Percentiles rank a stretch among this genome's conserved stretches.
Evolutionary conservation across 2,797 vertebrate genomes (phyloP).

Genomic region (Peromyscus attwateri): DNA sequence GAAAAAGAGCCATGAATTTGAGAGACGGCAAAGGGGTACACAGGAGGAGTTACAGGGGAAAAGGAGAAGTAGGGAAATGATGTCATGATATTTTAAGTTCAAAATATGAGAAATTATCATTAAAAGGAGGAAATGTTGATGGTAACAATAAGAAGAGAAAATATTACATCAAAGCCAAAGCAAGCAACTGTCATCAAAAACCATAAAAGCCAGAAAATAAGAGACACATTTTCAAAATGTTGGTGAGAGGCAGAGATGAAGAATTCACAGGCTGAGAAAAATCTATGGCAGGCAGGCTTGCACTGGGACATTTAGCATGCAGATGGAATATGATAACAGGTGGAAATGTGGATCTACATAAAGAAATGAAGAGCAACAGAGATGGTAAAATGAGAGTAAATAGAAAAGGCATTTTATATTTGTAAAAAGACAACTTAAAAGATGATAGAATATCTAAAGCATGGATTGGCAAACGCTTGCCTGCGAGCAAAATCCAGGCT

Average conservation of each 20-base stretch:
- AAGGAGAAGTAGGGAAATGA: not conserved
- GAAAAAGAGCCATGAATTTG: not conserved
- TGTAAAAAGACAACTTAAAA: constrained; percentile 30
- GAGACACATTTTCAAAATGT: not conserved
- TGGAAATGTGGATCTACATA: constrained; percentile 26
- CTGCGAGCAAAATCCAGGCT: constrained; percentile 3
- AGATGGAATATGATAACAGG: not conserved
- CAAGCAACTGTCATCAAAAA: not conserved
- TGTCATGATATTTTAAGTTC: not conserved
- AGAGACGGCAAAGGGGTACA: not conserved
- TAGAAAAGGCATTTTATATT: constrained; percentile 25
- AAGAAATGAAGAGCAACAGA: constrained; percentile 41
- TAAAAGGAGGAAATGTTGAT: not conserved
- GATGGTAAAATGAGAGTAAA: constrained; percentile 37
- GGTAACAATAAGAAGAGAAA: not conserved
- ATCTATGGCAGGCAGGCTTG: not conserved
- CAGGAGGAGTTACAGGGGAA: not conserved
- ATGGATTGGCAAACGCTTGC: constrained; percentile 20
- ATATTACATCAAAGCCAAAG: not conserved
- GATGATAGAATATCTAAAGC: constrained; percentile 28
- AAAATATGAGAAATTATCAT: not conserved
- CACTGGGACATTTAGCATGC: not conserved
- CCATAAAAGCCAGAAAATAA: not conserved
- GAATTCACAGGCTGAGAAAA: not conserved
- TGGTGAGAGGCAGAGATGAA: not conserved